Conservation (phyloP, 2,888 invertebrate genomes). For the Lepidochitona cinerea region DNA sequence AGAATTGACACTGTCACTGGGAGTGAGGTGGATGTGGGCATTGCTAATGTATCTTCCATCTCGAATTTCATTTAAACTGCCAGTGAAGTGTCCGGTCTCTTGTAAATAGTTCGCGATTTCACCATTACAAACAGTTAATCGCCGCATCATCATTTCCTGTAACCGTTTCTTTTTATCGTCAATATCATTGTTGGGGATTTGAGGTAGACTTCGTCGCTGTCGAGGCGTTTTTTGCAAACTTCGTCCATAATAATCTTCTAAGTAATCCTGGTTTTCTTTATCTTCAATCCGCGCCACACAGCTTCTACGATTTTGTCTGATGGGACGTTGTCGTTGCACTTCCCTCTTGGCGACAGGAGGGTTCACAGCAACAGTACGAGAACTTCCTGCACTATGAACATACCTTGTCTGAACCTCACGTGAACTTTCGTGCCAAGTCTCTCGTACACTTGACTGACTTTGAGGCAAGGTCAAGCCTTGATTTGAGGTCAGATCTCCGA, state of each 20-base stretch:
- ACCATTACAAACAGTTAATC: slow-evolving; percentile 4
- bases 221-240: not conserved
- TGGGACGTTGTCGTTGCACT: not conserved
- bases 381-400: not conserved
- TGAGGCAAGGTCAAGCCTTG: not conserved
- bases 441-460: not conserved
- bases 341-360: not conserved
- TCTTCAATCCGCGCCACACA: not conserved
- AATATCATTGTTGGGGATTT: slow-evolving; percentile 4
- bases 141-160: slow-evolving; percentile 4
- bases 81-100: not conserved
- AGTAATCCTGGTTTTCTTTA: slow-evolving; percentile 4
- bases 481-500: not conserved
- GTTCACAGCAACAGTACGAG: not conserved
- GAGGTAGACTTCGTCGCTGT: slow-evolving; percentile 2
- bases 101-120: not conserved
- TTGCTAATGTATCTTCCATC: not conserved
- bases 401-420: not conserved
- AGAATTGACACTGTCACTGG: not conserved
- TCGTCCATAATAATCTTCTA: not conserved
- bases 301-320: not conserved
- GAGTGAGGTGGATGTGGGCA: not conserved
- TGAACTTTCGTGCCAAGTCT: not conserved
- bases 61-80: not conserved
- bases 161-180: slow-evolving; percentile 7